Percentiles rank a stretch among this genome's conserved stretches.
Conservation (phyloP, 2,888 invertebrate genomes). For the Diarsia mendica region DNA sequence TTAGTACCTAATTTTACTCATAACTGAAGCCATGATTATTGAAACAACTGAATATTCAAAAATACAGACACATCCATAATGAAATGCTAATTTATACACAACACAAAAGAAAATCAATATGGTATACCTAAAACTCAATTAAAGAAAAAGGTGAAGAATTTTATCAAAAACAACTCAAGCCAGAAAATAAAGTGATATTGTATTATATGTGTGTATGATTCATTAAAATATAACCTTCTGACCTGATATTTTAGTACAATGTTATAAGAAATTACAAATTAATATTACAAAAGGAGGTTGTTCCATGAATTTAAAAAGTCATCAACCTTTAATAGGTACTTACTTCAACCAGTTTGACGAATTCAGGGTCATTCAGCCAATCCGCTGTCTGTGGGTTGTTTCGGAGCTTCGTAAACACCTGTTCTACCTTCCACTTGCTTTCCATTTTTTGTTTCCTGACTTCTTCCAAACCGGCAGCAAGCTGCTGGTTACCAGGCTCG, state of each 20-base stretch:
- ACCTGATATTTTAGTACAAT: neutral
- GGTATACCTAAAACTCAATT: neutral
- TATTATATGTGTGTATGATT: neutral
- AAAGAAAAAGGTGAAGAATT: conserved; percentile 9
- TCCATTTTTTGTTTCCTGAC: conserved; percentile 84
- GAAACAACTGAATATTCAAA: conserved; percentile 27
- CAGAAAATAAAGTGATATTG: neutral
- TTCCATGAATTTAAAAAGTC: neutral
- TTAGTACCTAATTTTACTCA: neutral
- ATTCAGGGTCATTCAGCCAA: conserved; percentile 94
- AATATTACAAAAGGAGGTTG: neutral
- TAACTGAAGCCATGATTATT: conserved; percentile 26
- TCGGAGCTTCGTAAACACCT: conserved; percentile 91
- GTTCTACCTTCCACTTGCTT: conserved; percentile 70
- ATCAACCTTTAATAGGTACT: conserved; percentile 48
- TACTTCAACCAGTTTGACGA: conserved; percentile 91
- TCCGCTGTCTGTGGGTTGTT: conserved; percentile 93
- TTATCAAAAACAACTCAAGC: neutral
- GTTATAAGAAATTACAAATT: neutral
- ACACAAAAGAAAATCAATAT: conserved; percentile 17
- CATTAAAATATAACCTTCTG: neutral
- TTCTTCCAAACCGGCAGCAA: conserved; percentile 92
- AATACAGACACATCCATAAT: conserved; percentile 1
- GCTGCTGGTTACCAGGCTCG: conserved; percentile 93
- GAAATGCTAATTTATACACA: conserved; percentile 36